These are phyloP conservation scores for Clarias laeviceps DNA, from an alignment of 2,797 vertebrate species.

Conservation along the genomic window DNA sequence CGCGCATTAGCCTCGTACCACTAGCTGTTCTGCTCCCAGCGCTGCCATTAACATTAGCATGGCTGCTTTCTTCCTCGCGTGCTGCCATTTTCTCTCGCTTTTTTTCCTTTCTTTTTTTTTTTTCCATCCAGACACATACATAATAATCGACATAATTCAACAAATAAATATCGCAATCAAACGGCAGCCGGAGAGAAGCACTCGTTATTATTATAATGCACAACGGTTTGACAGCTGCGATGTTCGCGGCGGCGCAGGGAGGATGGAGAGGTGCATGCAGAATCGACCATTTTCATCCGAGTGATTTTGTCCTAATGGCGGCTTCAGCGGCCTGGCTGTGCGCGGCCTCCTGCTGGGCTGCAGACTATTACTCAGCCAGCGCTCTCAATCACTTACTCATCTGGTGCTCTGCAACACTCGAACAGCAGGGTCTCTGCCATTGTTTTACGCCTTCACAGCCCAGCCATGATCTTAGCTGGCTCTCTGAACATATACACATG, in stretches of 20 bases:
- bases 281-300: slow-evolving; percentile 58
- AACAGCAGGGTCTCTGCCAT: slow-evolving; percentile 40
- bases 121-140: slow-evolving; percentile 28
- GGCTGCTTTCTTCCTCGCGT: slow-evolving; percentile 46
- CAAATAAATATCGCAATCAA: slow-evolving; percentile 64
- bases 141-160: slow-evolving; percentile 61
- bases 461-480: neutral
- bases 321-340: slow-evolving; percentile 49
- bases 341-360: slow-evolving; percentile 46
- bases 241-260: slow-evolving; percentile 27
- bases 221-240: slow-evolving; percentile 57
- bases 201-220: slow-evolving; percentile 58
- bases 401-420: slow-evolving; percentile 40
- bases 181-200: slow-evolving; percentile 50
- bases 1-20: slow-evolving; percentile 62
- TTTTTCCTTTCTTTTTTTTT: neutral
- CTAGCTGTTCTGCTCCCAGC: slow-evolving; percentile 60
- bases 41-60: slow-evolving; percentile 67
- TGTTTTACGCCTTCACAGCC: slow-evolving; percentile 38
- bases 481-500: neutral
- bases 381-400: slow-evolving; percentile 59
- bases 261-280: slow-evolving; percentile 51
- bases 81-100: slow-evolving; percentile 38
- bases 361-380: slow-evolving; percentile 52
- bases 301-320: slow-evolving; percentile 59